Evolutionary conservation across 92 coral and sea anemone genomes (phyloP), one percentile per base, ranked within the genome.

Genomic region (Bergia sp.): DNA sequence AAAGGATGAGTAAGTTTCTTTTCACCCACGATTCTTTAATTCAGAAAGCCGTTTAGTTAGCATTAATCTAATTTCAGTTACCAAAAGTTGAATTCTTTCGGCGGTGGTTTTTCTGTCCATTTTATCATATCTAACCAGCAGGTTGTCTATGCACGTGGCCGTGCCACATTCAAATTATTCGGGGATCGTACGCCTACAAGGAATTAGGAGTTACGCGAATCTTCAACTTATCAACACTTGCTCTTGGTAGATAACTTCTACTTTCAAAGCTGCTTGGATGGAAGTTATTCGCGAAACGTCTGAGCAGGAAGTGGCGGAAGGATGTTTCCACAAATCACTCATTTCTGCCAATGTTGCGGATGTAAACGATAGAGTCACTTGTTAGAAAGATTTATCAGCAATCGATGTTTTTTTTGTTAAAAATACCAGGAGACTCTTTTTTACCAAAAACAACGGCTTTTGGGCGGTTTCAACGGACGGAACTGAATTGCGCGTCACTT

Each of bases 401-500:
- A 84, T 71, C 87, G 77, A 29, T 23, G 66, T 23, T 47, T 84
- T 71, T 69, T 18, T 38, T 75, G 40, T 73, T 40, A 12, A 0
- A 45, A 67, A 50, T 7, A 11, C 38, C 23, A 4, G 0, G 37
- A 36, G 36, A 7, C 39, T 16, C 36, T 72, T 44, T 18, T 3
- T 84, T 15, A 29, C 29, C 29, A 29, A 29, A 29, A 29, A 29
- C 29, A 61, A 61, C 69, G 29, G 16, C 53, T 47, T 29, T 23
- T 50, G 79, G 77, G 77, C 87, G 79, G 87, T 7, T 72, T 55
- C 20, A 23, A 2, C 39, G 87, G 87, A 79, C 79, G 87, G 87
- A 20, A 44, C 79, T 43, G 87, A 71, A 84, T 36, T 11, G 64
- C 57, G 29, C 67, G 66, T 84, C 79, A 84, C 74, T 84, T 84